Conservation (phyloP, 2,113 vertebrate species). For the Macrotus californicus region DNA sequence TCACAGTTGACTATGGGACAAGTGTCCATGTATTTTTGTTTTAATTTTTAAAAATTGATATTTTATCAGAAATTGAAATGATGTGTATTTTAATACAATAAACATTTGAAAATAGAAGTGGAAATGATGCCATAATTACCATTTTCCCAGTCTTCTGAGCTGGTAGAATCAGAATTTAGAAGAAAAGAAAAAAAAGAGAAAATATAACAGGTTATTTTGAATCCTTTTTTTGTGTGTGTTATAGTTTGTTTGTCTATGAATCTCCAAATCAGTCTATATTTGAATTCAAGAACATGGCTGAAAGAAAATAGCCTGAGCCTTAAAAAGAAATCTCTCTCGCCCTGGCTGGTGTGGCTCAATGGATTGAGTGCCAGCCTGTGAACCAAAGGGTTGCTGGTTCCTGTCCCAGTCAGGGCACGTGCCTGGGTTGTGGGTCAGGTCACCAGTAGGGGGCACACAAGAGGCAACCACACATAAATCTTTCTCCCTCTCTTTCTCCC, state of each 20-base stretch:
- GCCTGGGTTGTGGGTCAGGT: too few species aligned
- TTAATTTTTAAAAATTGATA: not conserved
- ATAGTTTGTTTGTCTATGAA: not conserved
- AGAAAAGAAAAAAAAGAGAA: not conserved
- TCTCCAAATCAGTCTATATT: slow-evolving; percentile 51
- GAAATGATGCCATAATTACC: not conserved
- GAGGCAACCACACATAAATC: too few species aligned
- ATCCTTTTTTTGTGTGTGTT: slow-evolving; percentile 20
- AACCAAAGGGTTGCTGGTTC: too few species aligned
- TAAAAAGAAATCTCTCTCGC: not conserved
- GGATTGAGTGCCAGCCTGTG: too few species aligned
- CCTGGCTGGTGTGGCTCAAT: too few species aligned
- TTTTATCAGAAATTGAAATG: slow-evolving; percentile 11
- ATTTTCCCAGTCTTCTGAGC: not conserved
- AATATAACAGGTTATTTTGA: slow-evolving; percentile 21
- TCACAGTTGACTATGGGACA: not conserved
- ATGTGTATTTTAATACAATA: not conserved
- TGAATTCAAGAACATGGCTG: slow-evolving; percentile 22
- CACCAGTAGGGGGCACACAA: too few species aligned
- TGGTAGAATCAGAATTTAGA: not conserved
- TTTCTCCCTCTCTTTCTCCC: not conserved
- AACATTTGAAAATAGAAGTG: not conserved
- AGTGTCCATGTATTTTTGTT: not conserved
- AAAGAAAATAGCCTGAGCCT: slow-evolving; percentile 32
- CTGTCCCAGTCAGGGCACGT: too few species aligned